Base-by-base conservation (phyloP, 2,113 vertebrate genomes). In the Pollachius pollachius region DNA sequence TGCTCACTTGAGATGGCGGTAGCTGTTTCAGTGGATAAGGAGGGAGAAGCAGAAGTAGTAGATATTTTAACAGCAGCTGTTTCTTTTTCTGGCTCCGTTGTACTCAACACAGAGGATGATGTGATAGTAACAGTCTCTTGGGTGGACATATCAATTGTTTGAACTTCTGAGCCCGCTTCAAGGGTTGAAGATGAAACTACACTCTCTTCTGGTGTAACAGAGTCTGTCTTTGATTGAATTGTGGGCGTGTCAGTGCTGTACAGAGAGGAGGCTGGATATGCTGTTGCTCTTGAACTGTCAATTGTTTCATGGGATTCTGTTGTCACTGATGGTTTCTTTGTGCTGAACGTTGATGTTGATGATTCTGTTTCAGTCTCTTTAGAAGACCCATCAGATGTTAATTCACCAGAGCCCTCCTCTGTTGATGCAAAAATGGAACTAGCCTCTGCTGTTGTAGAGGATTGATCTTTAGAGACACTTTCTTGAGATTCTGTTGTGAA, bases 161-260 rank as follows among this genome's bases (percentile, higher is more conserved):
- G 63, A 1, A 18, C 62, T 15, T 12, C 37, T 41, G 37, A 41
- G 37, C 37, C 11, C 37, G 2, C 37, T 41, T 41, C 37, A 41
- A 41, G 37, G 37, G 37, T 41, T 41, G 37, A 41, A 3, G 25
- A 6, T 1, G 25, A 30, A 23, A 61, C 2, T n/a, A 65, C 54
- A 37, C 62, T 71, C 15, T 59, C 1, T 1, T 52, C 37, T 30
- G 15, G 5, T 30, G 65, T 62, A 17, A 19, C 11, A 19, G 65
- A 12, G 3, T 57, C 52, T 70, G 11, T 77, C 60, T 71, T 78
- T 73, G n/a, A 70, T 63, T 48, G 74, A 27, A 18, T 75, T 48
- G 59, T 19, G 75, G 86, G 69, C 0, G 71, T 65, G 71, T 84
- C 70, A 78, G 84, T 66, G 68, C 41, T 85, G 27, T 87, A 67